Evolutionary conservation across 2,888 invertebrate genomes (phyloP), one percentile per base, ranked within the genome.

Genomic region (Drosophila picticornis): DNA sequence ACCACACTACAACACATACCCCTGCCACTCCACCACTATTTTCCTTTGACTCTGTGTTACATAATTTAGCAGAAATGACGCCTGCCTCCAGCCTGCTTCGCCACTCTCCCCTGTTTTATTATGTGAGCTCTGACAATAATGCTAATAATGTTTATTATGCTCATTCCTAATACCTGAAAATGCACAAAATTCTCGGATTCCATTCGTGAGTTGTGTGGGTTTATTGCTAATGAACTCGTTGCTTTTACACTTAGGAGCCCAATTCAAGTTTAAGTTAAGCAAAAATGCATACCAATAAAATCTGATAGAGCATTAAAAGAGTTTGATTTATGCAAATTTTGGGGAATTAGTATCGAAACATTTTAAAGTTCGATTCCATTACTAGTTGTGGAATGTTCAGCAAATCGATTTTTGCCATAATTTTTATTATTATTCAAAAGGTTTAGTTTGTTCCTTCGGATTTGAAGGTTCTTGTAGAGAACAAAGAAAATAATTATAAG

Each of bases 111-210:
- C n/a, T 19, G 36, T 48, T 36, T 36, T n/a, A 9, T 16, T 22
- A 34, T 40, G 71, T 57, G 51, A 55, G 50, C 52, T 51, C 77
- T 81, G 77, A 86, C 84, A 86, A 84, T 83, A 84, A 86, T 81
- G 86, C 86, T 84, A 86, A 84, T 84, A 84, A 84, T 83, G 65
- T 65, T 72, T 60, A 75, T 82, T 72, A 81, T 73, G 63, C 71
- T 56, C 74, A 72, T 72, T 75, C 72, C 75, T 59, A 67, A 71
- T 62, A 53, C 62, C 36, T 55, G 53, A 63, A 65, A 74, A 80
- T 74, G 58, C 66, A 77, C 66, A 72, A 68, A 75, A 78, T 74
- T 60, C 48, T 57, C 58, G 22, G n/a, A 36, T 51, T 58, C 57
- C 53, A 32, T 27, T 68, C 43, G 22, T 53, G 38, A 52, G 46